These are phyloP conservation scores for Numenius arquata DNA, from an alignment of 2,113 vertebrate species.

Conservation along the genomic window DNA sequence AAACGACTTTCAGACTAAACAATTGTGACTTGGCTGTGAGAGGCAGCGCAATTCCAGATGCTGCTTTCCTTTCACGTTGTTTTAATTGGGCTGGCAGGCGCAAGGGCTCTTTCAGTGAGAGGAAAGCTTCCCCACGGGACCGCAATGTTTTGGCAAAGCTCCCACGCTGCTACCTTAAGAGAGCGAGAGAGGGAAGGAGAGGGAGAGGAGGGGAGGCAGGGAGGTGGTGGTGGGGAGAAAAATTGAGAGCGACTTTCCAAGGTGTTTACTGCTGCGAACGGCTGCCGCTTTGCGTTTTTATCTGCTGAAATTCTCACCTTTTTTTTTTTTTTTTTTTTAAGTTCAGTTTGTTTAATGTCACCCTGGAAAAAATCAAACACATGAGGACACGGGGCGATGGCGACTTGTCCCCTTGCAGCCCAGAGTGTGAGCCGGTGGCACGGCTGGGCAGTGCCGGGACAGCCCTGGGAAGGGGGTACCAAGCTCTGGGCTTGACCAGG, in stretches of 20 bases:
- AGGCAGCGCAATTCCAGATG: conserved; percentile 94
- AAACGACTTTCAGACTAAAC: conserved; percentile 95
- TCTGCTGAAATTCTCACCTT: conserved; percentile 58
- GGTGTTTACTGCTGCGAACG: conserved; percentile 72
- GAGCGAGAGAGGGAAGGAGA: conserved; percentile 69
- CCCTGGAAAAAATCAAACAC: accelerated
- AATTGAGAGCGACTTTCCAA: conserved; percentile 52
- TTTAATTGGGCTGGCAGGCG: conserved; percentile 89
- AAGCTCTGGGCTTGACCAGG: neutral
- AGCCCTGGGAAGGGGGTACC: neutral
- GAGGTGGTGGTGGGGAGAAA: conserved; percentile 59
- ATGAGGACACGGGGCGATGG: accelerated
- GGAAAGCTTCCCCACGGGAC: conserved; percentile 77
- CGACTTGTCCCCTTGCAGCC: neutral
- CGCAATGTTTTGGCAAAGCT: conserved; percentile 75
- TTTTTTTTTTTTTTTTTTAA: neutral
- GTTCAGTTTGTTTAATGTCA: neutral
- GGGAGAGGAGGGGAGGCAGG: conserved; percentile 48
- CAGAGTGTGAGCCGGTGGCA: neutral
- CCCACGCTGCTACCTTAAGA: conserved; percentile 74
- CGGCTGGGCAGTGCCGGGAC: neutral
- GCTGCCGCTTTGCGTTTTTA: conserved; percentile 42
- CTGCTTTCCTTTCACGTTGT: conserved; percentile 79
- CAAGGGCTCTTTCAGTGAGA: conserved; percentile 81
- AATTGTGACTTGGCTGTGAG: conserved; percentile 95